These are phyloP conservation scores for Saxicola maurus DNA, from an alignment of 2,797 vertebrate species.

Conservation along the genomic window DNA sequence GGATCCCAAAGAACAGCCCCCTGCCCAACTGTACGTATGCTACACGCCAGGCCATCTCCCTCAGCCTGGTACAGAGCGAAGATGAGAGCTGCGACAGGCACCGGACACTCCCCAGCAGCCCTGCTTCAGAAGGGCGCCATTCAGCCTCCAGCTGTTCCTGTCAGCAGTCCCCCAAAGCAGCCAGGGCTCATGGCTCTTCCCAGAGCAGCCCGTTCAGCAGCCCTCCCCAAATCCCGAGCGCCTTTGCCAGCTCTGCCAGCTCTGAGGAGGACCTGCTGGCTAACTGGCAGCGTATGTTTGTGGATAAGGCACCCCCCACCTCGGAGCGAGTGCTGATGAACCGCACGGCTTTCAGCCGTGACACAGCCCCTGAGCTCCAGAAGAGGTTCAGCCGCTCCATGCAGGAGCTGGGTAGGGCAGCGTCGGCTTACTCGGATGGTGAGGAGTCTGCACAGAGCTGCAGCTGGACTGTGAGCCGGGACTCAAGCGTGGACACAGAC, in stretches of 20 bases:
- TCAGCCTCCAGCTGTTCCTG: slow-evolving; percentile 61
- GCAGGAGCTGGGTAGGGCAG: slow-evolving; percentile 66
- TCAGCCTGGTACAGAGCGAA: slow-evolving; percentile 89
- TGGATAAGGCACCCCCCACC: slow-evolving; percentile 84
- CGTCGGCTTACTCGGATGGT: slow-evolving; percentile 78
- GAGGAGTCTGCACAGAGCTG: slow-evolving; percentile 81
- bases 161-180: slow-evolving; percentile 56
- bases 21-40: slow-evolving; percentile 96
- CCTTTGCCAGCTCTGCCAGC: slow-evolving; percentile 86
- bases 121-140: slow-evolving; percentile 70
- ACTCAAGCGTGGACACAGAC: slow-evolving; percentile 84
- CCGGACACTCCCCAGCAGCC: slow-evolving; percentile 75
- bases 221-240: slow-evolving; percentile 77
- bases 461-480: slow-evolving; percentile 82
- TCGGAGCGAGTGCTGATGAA: slow-evolving; percentile 73
- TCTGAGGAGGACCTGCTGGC: slow-evolving; percentile 92
- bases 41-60: slow-evolving; percentile 93
- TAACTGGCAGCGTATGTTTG: slow-evolving; percentile 95
- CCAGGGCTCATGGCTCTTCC: slow-evolving; percentile 67
- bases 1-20: slow-evolving; percentile 93
- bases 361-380: slow-evolving; percentile 80
- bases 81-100: slow-evolving; percentile 69
- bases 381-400: slow-evolving; percentile 70
- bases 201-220: slow-evolving; percentile 80
- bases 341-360: slow-evolving; percentile 85